Evolutionary conservation across 2,113 vertebrate species (phyloP).

Genomic region (Aleadryas rufinucha): DNA sequence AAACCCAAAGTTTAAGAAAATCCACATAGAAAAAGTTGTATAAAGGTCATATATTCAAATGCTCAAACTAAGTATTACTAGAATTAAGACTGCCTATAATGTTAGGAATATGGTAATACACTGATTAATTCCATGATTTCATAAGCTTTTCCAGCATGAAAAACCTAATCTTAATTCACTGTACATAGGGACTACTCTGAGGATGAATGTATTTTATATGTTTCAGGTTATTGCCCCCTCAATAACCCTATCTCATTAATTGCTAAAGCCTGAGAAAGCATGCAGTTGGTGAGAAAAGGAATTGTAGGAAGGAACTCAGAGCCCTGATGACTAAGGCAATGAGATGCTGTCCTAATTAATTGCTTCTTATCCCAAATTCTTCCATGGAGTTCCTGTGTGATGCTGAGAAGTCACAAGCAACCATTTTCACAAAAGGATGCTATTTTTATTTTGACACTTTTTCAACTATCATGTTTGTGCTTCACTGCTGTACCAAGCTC

Average conservation of each 20-base stretch:
- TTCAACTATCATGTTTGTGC: not conserved
- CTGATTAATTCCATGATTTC: not conserved
- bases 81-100: not conserved
- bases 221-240: not conserved
- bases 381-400: not conserved
- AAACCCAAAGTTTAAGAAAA: not conserved
- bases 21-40: not conserved
- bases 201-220: not conserved
- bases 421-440: not conserved
- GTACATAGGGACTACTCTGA: not conserved
- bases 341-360: not conserved
- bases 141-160: not conserved
- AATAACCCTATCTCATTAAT: not conserved
- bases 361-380: not conserved
- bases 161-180: not conserved
- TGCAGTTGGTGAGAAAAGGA: not conserved
- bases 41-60: not conserved
- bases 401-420: not conserved
- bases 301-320: not conserved
- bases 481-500: not conserved
- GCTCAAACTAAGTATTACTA: not conserved
- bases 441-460: not conserved
- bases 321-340: not conserved
- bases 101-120: not conserved
- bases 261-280: not conserved